Evolutionary conservation across 2,797 vertebrate species (phyloP).

Genomic region (Sibirionetta formosa): DNA sequence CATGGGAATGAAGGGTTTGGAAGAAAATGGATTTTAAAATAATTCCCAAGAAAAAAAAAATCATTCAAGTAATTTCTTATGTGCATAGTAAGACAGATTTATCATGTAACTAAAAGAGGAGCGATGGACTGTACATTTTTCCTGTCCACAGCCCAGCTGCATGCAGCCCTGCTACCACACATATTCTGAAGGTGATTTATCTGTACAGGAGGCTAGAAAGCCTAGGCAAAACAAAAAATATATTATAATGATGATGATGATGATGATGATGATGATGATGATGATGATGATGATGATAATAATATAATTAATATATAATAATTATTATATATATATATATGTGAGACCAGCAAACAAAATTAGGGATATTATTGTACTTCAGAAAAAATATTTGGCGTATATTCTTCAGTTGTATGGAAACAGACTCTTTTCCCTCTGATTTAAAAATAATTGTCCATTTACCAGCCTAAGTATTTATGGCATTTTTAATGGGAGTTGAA

Average conservation of each 20-base stretch:
- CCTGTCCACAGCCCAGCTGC: not conserved
- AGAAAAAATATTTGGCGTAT: not conserved
- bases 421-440: not conserved
- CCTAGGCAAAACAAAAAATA: not conserved
- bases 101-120: not conserved
- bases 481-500: not conserved
- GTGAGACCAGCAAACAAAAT: not conserved
- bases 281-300: too few species aligned
- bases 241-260: too few species aligned
- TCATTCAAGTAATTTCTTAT: not conserved
- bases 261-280: too few species aligned
- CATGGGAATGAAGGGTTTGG: not conserved
- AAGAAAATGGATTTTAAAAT: not conserved
- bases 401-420: not conserved
- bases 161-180: fast-evolving
- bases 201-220: not conserved
- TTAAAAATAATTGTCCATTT: slow-evolving; percentile 6
- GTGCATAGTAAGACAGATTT: not conserved
- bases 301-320: too few species aligned
- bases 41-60: slow-evolving; percentile 23
- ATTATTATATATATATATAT: not conserved
- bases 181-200: not conserved
- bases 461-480: not conserved
- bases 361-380: not conserved
- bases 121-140: not conserved